Conservation (phyloP, 2,797 vertebrate genomes). For the Coendou prehensilis region DNA sequence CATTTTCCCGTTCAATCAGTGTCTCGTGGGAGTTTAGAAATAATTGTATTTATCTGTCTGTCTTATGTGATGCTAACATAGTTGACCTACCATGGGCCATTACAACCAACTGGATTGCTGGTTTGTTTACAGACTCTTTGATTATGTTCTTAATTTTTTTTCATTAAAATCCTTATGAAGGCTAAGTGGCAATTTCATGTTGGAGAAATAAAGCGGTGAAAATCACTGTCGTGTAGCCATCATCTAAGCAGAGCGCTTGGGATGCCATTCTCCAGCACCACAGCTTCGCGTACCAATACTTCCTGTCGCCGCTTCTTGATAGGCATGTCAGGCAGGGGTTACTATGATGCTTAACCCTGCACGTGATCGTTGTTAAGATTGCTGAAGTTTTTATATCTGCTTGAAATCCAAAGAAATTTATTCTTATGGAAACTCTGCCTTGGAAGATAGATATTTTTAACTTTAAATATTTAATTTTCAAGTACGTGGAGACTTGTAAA, state of each 20-base stretch:
- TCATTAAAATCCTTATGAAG: conserved; percentile 80
- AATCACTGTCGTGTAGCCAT: conserved; percentile 48
- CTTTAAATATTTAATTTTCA: conserved; percentile 60
- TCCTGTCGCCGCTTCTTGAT: neutral
- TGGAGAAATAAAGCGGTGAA: conserved; percentile 80
- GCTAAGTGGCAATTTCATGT: conserved; percentile 83
- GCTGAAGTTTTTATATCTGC: neutral
- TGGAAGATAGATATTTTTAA: neutral
- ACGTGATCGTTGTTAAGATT: neutral
- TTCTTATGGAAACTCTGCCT: conserved; percentile 38
- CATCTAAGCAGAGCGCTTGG: conserved; percentile 26
- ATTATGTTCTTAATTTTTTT: conserved; percentile 82
- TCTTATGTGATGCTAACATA: conserved; percentile 66
- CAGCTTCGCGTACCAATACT: neutral
- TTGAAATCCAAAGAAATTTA: conserved; percentile 37
- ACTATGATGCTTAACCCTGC: neutral
- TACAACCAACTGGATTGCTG: conserved; percentile 74
- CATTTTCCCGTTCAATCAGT: neutral
- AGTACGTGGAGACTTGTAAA: neutral
- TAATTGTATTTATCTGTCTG: conserved; percentile 80
- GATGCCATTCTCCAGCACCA: neutral
- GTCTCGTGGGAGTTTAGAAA: conserved; percentile 67
- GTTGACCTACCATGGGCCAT: conserved; percentile 74
- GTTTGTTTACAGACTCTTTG: conserved; percentile 83
- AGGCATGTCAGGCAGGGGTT: neutral